phyloP scores from a whole-genome alignment of 2,113 vertebrate species.

The Nettapus auritus region DNA sequence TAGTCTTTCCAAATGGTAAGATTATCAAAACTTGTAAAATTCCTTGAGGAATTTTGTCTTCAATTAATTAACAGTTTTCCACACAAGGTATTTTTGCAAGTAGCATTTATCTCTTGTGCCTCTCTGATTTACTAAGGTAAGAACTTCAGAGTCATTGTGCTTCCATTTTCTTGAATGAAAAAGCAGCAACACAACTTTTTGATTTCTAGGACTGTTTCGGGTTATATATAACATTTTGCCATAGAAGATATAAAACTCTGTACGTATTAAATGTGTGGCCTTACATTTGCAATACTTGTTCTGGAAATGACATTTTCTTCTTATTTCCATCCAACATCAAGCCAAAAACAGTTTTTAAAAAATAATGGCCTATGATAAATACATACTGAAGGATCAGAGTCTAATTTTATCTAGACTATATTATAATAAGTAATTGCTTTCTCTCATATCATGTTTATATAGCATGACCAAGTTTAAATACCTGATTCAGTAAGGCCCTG shows the following conservation, averaged over 20 bases:
- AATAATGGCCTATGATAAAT: constrained; percentile 17
- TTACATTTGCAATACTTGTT: constrained; percentile 12
- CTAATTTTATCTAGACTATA: constrained; percentile 45
- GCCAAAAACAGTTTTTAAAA: constrained; percentile 34
- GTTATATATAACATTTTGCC: not conserved
- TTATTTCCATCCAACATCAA: not conserved
- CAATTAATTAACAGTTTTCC: not conserved
- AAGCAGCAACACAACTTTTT: not conserved
- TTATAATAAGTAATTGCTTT: constrained; percentile 60
- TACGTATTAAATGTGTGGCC: not conserved
- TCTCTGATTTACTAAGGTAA: not conserved
- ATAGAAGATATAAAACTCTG: not conserved
- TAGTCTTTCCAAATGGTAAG: not conserved
- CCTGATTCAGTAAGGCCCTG: constrained; percentile 42
- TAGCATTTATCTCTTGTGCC: not conserved
- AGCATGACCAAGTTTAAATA: constrained; percentile 64
- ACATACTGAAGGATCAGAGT: constrained; percentile 34
- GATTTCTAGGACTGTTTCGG: not conserved
- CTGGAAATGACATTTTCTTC: constrained; percentile 1
- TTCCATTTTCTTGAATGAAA: not conserved
- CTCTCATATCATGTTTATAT: constrained; percentile 50
- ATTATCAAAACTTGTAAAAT: not conserved
- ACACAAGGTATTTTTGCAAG: not conserved
- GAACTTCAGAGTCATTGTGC: not conserved
- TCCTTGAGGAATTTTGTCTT: not conserved